Conservation (phyloP, 2,113 vertebrate species). For the Forbesichthys papilliferus region DNA sequence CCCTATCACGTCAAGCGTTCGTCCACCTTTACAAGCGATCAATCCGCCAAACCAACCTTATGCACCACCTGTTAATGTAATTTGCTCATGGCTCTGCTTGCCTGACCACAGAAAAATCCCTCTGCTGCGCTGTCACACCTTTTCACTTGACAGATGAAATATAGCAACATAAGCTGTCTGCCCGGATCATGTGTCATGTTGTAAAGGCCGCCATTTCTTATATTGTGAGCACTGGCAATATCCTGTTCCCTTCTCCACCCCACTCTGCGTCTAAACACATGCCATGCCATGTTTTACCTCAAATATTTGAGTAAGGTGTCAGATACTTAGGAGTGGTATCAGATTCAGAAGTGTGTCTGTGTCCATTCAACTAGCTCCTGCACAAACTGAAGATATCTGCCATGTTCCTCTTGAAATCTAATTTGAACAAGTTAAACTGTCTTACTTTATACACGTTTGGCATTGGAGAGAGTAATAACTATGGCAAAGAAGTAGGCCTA, state of each 20-base stretch:
- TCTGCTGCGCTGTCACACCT: not conserved
- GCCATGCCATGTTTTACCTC: constrained; percentile 50
- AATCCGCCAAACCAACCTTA: too few relatives aligned
- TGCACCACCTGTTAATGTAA: too few relatives aligned
- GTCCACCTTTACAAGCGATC: too few relatives aligned
- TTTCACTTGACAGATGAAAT: too few relatives aligned
- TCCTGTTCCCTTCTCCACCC: constrained; percentile 32
- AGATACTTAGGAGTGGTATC: constrained; percentile 55
- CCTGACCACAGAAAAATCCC: too few relatives aligned
- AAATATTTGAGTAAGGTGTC: constrained; percentile 71
- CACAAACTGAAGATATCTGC: too few relatives aligned
- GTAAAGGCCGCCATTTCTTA: constrained; percentile 18
- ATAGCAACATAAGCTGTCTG: too few relatives aligned
- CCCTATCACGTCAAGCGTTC: too few relatives aligned
- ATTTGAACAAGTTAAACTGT: not conserved
- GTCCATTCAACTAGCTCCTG: constrained; percentile 36
- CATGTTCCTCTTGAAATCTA: too few relatives aligned
- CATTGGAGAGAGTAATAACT: not conserved
- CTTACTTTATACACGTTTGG: constrained; percentile 15
- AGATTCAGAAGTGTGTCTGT: constrained; percentile 49
- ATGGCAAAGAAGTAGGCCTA: not conserved
- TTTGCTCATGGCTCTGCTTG: too few relatives aligned
- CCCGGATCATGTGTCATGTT: not conserved
- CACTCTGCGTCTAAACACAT: constrained; percentile 33
- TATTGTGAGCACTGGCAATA: constrained; percentile 13